Percentiles rank a stretch among this genome's conserved stretches.
Evolutionary conservation across 1,140 invertebrate species (phyloP).

Genomic region (Littorina saxatilis): DNA sequence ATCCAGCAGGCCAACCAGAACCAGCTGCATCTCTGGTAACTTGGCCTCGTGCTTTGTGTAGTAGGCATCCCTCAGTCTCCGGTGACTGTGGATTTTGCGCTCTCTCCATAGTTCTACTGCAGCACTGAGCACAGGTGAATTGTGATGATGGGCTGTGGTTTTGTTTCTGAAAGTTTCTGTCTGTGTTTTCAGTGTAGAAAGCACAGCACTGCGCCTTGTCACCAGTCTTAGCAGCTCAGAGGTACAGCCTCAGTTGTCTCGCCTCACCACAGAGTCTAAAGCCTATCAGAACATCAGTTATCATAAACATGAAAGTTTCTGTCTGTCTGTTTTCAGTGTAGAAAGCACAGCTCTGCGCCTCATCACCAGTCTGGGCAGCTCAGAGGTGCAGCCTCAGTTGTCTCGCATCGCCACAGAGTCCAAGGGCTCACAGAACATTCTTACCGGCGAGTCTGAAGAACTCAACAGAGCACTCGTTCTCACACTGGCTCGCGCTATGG

Average conservation of each 20-base stretch:
- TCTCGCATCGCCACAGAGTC: slow-evolving; percentile 91
- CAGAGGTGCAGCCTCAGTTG: slow-evolving; percentile 90
- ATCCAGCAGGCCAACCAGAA: slow-evolving; percentile 96
- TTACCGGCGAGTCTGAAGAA: slow-evolving; percentile 96
- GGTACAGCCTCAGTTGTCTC: slow-evolving; percentile 89
- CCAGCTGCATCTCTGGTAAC: slow-evolving; percentile 92
- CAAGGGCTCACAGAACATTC: slow-evolving; percentile 82
- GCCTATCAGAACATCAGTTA: slow-evolving; percentile 79
- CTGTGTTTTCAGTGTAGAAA: slow-evolving; percentile 85
- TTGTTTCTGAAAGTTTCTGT: not conserved
- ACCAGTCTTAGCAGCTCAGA: slow-evolving; percentile 93
- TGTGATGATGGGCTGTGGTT: not conserved
- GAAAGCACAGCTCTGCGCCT: slow-evolving; percentile 94
- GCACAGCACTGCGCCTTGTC: slow-evolving; percentile 92
- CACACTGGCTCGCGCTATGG: slow-evolving; percentile 94
- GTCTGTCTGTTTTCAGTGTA: slow-evolving; percentile 79
- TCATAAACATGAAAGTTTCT: too few relatives aligned
- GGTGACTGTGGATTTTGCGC: too few relatives aligned
- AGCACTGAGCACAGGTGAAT: too few relatives aligned
- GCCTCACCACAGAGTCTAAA: slow-evolving; percentile 91
- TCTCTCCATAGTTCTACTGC: too few relatives aligned
- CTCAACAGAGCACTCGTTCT: slow-evolving; percentile 93
- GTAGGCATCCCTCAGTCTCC: too few relatives aligned
- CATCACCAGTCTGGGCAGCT: slow-evolving; percentile 92
- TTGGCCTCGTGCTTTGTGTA: not conserved